A percentile compares a stretch with the other conserved stretches of the same genome.
Conservation (phyloP, 2,113 vertebrate genomes). For the Tetrax tetrax region DNA sequence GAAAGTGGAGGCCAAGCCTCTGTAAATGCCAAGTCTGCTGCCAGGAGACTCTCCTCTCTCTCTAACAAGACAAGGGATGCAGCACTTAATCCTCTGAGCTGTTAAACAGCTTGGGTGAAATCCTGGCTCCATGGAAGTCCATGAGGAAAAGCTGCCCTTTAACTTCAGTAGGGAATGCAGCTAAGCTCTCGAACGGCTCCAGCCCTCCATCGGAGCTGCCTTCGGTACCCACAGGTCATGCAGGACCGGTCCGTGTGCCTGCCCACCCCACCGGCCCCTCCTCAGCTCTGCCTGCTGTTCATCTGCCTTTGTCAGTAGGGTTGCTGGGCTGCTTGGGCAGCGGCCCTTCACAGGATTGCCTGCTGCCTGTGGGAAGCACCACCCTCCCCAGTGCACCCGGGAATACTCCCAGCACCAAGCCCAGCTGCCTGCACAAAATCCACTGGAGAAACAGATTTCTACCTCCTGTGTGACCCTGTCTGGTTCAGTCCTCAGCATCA, state of each 20-base stretch:
- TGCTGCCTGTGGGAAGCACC: not conserved
- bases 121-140: not conserved
- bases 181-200: not conserved
- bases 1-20: not conserved
- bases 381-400: accelerated
- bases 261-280: accelerated
- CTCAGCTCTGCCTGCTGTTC: not conserved
- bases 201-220: not conserved
- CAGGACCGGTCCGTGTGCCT: accelerated
- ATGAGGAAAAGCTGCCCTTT: not conserved
- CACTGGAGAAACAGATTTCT: not conserved
- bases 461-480: not conserved
- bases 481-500: not conserved
- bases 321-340: not conserved
- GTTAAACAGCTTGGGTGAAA: not conserved
- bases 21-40: not conserved
- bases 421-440: not conserved
- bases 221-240: not conserved
- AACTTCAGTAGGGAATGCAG: not conserved
- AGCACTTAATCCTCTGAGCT: not conserved
- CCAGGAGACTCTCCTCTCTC: not conserved
- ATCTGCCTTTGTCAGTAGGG: not conserved
- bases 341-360: accelerated
- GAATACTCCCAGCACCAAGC: accelerated
- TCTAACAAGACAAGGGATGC: not conserved